Evolutionary conservation across 2,113 vertebrate genomes (phyloP), one percentile per base, ranked within the genome.

Genomic region (Tapirus terrestris): DNA sequence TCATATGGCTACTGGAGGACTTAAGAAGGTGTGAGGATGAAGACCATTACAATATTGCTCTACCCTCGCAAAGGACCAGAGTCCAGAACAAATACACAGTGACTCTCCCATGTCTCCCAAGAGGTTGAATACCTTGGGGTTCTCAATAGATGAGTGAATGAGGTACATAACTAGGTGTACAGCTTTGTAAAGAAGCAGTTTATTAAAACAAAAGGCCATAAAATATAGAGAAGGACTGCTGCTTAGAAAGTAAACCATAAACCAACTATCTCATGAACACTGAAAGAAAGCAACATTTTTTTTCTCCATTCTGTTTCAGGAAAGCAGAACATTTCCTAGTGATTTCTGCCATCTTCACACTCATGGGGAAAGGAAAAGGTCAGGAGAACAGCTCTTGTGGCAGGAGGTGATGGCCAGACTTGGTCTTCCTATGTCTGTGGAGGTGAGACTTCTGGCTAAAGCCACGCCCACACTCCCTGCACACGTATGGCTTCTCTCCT

Each of bases 361-460:
- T 94, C 48, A 36, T 11, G 5, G 18, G 45, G 39, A 67, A 75
- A 68, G n/a, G 77, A 36, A 36, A 67, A 67, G 14, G 14, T 84
- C 31, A 80, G 14, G 68, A 51, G 43, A 90, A 70, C 4, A 36
- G 29, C 23, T 63, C 63, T 36, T 70, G 56, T 65, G 88, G 67
- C 43, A 81, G 96, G 16, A 33, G 67, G 12, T 68, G 60, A 68
- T 96, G 92, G n/a, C 36, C 89, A 5, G 77, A 88, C 77, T 72
- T 88, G 17, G 93, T 95, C 72, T 56, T 92, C 25, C 63, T 72
- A 13, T 95, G 93, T 70, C 93, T 95, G 36, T 95, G 84, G 29
- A 95, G 93, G 61, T 95, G 89, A 25, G 93, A 95, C 70, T 95
- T 96, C 83, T 95, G 96, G 83, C 93, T 96, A 31, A 96, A 92